Evolutionary conservation across 1,140 invertebrate genomes (phyloP).

Genomic region (Rhagoletis pomonella): DNA sequence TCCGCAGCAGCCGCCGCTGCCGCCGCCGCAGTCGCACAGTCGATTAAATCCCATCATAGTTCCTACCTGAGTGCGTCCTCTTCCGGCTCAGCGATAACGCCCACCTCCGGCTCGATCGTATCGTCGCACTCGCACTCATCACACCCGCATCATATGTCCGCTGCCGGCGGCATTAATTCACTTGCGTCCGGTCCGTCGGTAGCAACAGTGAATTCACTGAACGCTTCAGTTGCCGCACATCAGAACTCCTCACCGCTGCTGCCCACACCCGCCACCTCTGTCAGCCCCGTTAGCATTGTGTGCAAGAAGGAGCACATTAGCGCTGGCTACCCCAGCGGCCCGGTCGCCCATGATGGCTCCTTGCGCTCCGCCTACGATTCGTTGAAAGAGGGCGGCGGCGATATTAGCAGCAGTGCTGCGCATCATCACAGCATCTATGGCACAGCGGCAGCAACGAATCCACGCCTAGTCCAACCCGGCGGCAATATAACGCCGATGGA

Average conservation of each 20-base stretch:
- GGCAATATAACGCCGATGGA: conserved; percentile 80
- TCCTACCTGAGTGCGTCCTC: conserved; percentile 68
- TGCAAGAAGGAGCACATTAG: conserved; percentile 77
- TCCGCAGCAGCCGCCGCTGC: conserved; percentile 66
- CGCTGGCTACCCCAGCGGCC: conserved; percentile 51
- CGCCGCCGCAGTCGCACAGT: conserved; percentile 68
- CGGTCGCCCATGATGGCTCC: conserved; percentile 58
- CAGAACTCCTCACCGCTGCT: conserved; percentile 76
- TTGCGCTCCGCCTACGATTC: conserved; percentile 69
- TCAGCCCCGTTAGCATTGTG: conserved; percentile 80
- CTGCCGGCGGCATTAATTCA: conserved; percentile 55
- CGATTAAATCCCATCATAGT: conserved; percentile 72
- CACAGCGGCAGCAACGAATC: conserved; percentile 67
- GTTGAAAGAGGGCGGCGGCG: conserved; percentile 70
- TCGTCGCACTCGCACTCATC: conserved; percentile 55
- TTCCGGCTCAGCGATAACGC: conserved; percentile 59
- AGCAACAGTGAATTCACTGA: conserved; percentile 60
- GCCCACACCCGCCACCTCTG: conserved; percentile 78
- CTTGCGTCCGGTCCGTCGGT: conserved; percentile 64
- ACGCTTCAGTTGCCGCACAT: conserved; percentile 65
- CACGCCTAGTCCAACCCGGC: conserved; percentile 70
- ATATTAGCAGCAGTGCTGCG: conserved; percentile 61
- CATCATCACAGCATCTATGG: conserved; percentile 71
- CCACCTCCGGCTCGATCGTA: conserved; percentile 59
- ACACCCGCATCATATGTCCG: conserved; percentile 63